Evolutionary conservation across 2,888 invertebrate genomes (phyloP), one percentile per base, ranked within the genome.

Genomic region (Theodoxus fluviatilis): DNA sequence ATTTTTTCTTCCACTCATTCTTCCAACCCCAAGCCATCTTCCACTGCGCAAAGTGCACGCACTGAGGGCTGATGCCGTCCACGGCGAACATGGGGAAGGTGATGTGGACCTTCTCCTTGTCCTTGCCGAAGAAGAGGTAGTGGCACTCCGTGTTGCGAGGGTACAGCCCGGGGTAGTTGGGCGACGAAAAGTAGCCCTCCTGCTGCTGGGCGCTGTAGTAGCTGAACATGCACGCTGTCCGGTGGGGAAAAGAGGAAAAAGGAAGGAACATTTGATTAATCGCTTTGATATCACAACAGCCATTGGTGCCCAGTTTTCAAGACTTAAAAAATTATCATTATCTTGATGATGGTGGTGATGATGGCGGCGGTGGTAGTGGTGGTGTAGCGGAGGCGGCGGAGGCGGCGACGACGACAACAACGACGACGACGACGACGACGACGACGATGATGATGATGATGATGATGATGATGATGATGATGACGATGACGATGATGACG

Each of bases 61-160:
- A 97, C 96, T 79, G 79, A 72, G 95, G 96, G 80, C 92, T 89
- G 72, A 96, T 93, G 76, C 97, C 98, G 88, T 98, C 97, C 57
- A 98, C 94, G 67, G 93, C 92, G 87, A 95, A 94, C 87, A 94
- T 93, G 85, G 92, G 92, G 89, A 95, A 95, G 81, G 92, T 89
- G 85, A 96, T 91, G 89, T 94, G 93, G 78, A 96, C 92, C 82
- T 94, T 89, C 87, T 97, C 95, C 79, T 92, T 92, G 68, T 93
- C 93, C 76, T 92, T 90, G 57, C 95, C 96, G 83, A 93, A 92
- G 88, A 97, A 96, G 84, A 95, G 94, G 88, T 94, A 96, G 81
- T 93, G 92, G 88, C 96, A 97, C 80, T 92, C 91, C 69, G 93
- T 91, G 82, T 92, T 91, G 35, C 92, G 88, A 64, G 94, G 93